These are phyloP conservation scores for Muscina levida DNA, from an alignment of 2,888 invertebrate genomes.

Conservation along the genomic window DNA sequence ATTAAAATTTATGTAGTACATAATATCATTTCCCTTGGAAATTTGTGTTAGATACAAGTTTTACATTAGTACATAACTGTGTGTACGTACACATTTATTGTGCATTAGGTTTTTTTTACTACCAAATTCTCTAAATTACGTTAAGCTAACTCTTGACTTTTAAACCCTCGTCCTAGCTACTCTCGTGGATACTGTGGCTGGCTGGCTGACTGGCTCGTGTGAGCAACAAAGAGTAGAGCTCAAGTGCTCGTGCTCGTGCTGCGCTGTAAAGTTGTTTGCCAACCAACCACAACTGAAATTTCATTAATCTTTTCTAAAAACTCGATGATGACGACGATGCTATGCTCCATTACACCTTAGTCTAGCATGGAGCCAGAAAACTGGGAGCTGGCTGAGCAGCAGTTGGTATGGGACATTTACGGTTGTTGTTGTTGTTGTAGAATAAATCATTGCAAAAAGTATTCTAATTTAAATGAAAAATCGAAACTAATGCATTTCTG, in stretches of 20 bases:
- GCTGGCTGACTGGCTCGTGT: not conserved
- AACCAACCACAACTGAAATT: conserved; percentile 43
- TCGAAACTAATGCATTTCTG: conserved; percentile 39
- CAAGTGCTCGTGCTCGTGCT: not conserved
- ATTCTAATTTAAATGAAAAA: conserved; percentile 47
- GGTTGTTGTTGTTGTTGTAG: not conserved
- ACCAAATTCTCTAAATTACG: conserved; percentile 39
- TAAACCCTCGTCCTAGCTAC: too few species aligned
- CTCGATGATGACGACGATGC: conserved; percentile 41
- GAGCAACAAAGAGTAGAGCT: not conserved
- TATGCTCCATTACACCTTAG: conserved; percentile 42
- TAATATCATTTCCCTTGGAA: conserved; percentile 1
- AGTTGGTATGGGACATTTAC: conserved; percentile 1
- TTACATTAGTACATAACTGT: not conserved
- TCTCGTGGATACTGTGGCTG: not conserved
- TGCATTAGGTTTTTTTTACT: conserved; percentile 12
- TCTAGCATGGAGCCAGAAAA: conserved; percentile 7
- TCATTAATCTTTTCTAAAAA: conserved; percentile 43
- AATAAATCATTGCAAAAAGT: conserved; percentile 36
- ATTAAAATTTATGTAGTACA: not conserved
- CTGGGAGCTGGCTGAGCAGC: not conserved
- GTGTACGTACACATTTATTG: not conserved
- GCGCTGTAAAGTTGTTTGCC: conserved; percentile 36
- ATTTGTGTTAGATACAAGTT: not conserved
- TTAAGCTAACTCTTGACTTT: conserved; percentile 32